Evolutionary conservation across 2,797 vertebrate species (phyloP).

Genomic region (Aldrovandia affinis): DNA sequence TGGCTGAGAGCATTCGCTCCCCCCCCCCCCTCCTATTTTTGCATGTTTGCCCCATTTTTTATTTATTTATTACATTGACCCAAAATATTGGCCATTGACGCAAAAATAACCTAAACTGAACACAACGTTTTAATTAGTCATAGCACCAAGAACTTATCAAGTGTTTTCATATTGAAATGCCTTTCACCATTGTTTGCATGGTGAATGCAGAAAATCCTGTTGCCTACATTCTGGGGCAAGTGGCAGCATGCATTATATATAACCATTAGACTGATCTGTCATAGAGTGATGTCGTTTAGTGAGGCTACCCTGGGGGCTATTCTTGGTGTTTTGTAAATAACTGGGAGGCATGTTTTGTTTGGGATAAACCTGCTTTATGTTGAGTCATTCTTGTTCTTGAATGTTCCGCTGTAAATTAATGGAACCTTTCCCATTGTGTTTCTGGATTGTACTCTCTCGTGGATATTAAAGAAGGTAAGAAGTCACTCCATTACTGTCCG

Average conservation of each 20-base stretch:
- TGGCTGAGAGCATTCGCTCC: not conserved
- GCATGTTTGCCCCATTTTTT: too few species aligned
- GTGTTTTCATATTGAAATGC: constrained; percentile 5
- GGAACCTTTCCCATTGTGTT: not conserved
- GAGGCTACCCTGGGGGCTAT: constrained; percentile 31
- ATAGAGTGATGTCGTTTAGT: not conserved
- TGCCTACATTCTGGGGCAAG: constrained; percentile 23
- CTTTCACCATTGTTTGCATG: constrained; percentile 16
- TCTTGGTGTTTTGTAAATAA: not conserved
- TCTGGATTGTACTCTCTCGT: not conserved
- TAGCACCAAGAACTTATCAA: not conserved
- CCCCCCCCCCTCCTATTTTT: not conserved
- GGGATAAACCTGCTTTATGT: not conserved
- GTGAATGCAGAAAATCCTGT: constrained; percentile 21
- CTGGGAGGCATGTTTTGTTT: not conserved
- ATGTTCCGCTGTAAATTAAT: not conserved
- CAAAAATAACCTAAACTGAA: not conserved
- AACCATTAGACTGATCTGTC: constrained; percentile 32
- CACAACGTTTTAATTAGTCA: not conserved
- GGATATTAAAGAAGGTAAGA: constrained; percentile 16
- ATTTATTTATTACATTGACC: too few species aligned
- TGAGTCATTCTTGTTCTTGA: not conserved
- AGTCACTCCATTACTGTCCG: not conserved
- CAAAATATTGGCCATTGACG: too few species aligned
- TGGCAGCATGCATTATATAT: constrained; percentile 32